Evolutionary conservation across 2,113 vertebrate species (phyloP), one percentile per base, ranked within the genome.

Genomic region (Pyxicephalus adspersus): DNA sequence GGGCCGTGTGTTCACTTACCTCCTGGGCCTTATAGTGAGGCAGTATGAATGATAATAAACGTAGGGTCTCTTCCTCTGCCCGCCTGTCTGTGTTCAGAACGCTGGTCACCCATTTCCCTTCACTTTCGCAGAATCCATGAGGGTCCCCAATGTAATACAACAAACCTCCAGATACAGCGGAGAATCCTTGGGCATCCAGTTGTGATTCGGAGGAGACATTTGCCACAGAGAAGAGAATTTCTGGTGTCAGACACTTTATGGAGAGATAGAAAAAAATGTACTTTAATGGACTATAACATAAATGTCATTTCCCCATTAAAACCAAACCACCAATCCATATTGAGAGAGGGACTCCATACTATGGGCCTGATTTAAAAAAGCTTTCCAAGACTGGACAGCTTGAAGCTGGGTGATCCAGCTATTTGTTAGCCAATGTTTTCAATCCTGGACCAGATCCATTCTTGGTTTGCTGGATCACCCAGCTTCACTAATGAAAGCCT

Each of bases 101-200:
- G 4, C 28, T 79, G 29, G 17, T 38, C 34, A 9, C 13, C 77
- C 77, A 79, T 2, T 71, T 25, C 18, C 38, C 55, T 2, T 51
- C 22, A n/a, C 19, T 31, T 3, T 23, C 11, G 18, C 77, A 80
- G 55, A 58, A 38, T 0, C 23, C 2, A 4, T 57, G 55, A 11
- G 77, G 57, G 26, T 80, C 20, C 7, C 55, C 61, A 34, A 80
- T 7, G 20, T 80, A 80, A 16, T 60, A 63, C 23, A 80, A 38
- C 20, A 80, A 58, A 19, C 55, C 66, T 15, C 66, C 77, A 31
- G 77, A 60, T 18, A 80, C 8, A 1, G 17, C 15, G 13, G 26
- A 29, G 19, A 31, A 80, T 8, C 57, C 67, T 8, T 72, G 17
- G 3, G 23, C 55, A 52, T 71, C 23, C 38, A 80, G 22, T 9